A percentile compares a stretch with the other conserved stretches of the same genome.
Conservation (phyloP, 2,888 invertebrate genomes). For the Salpingus planirostris region DNA sequence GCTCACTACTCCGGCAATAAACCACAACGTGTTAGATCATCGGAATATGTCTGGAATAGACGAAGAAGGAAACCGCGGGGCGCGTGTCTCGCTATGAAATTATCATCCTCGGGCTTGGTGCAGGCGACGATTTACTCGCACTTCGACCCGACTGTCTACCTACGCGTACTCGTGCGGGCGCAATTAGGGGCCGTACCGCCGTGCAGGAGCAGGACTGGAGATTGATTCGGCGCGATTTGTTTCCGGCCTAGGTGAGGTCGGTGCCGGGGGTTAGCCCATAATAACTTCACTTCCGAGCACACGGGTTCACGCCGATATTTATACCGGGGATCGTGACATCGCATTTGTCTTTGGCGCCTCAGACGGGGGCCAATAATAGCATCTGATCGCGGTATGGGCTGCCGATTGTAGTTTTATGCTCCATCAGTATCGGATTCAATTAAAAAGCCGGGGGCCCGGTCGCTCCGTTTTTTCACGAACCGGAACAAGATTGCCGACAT, state of each 20-base stretch:
- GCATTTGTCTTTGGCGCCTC: conserved; percentile 34
- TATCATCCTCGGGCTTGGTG: too few relatives aligned
- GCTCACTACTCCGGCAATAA: conserved; percentile 28
- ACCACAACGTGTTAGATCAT: conserved; percentile 27
- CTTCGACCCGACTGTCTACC: conserved; percentile 3
- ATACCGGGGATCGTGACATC: conserved; percentile 37
- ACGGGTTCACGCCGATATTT: conserved; percentile 33
- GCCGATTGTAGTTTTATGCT: conserved; percentile 28
- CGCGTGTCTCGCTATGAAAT: too few relatives aligned
- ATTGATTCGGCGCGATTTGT: conserved; percentile 36
- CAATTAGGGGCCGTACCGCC: neutral
- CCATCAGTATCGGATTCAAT: conserved; percentile 26
- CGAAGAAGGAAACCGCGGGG: too few relatives aligned
- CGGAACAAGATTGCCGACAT: too few relatives aligned
- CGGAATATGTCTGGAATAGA: conserved; percentile 18
- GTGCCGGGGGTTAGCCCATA: conserved; percentile 34
- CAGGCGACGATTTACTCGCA: too few relatives aligned
- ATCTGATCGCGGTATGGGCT: conserved; percentile 21
- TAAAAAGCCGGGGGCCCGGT: too few relatives aligned
- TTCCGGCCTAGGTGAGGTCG: conserved; percentile 32
- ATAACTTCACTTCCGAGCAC: conserved; percentile 34
- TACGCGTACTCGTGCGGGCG: too few relatives aligned
- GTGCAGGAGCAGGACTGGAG: conserved; percentile 27
- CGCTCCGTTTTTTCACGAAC: too few relatives aligned
- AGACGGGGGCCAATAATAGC: conserved; percentile 25